A percentile compares a stretch with the other conserved stretches of the same genome.
Conservation (phyloP, 2,888 invertebrate genomes). For the Tipula lateralis region DNA sequence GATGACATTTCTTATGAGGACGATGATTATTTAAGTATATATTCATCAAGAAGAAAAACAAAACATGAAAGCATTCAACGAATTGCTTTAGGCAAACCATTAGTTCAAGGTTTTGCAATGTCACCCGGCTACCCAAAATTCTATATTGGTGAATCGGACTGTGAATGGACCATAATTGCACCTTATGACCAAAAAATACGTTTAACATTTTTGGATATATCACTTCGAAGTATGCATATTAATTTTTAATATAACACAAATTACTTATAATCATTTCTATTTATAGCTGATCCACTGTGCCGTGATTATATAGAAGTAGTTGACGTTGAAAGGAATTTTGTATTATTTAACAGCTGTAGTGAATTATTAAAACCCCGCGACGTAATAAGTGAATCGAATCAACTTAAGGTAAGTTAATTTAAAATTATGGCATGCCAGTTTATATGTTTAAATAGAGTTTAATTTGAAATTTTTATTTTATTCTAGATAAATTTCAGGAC, state of each 20-base stretch:
- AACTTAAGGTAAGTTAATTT: conserved; percentile 35
- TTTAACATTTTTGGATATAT: conserved; percentile 64
- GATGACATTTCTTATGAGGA: conserved; percentile 28
- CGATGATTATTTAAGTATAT: conserved; percentile 14
- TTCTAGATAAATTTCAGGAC: conserved; percentile 50
- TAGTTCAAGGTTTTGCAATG: conserved; percentile 57
- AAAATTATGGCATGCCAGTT: too few species aligned
- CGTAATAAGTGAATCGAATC: conserved; percentile 38
- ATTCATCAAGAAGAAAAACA: conserved; percentile 19
- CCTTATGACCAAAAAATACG: conserved; percentile 59
- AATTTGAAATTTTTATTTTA: conserved; percentile 32
- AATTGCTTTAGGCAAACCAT: conserved; percentile 36
- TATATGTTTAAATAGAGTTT: conserved; percentile 31
- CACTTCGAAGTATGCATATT: conserved; percentile 58
- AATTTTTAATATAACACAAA: not conserved
- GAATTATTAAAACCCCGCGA: conserved; percentile 36
- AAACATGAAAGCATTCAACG: conserved; percentile 35
- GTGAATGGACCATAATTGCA: conserved; percentile 62
- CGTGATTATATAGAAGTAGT: conserved; percentile 38
- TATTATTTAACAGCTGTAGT: conserved; percentile 37
- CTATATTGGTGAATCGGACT: conserved; percentile 62
- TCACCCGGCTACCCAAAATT: conserved; percentile 72
- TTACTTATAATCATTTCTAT: not conserved
- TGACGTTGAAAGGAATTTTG: conserved; percentile 35
- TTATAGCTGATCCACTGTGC: conserved; percentile 36